A percentile compares a stretch with the other conserved stretches of the same genome.
phyloP scores from a whole-genome alignment of 2,888 invertebrate genomes.

The Cetonia aurata region DNA sequence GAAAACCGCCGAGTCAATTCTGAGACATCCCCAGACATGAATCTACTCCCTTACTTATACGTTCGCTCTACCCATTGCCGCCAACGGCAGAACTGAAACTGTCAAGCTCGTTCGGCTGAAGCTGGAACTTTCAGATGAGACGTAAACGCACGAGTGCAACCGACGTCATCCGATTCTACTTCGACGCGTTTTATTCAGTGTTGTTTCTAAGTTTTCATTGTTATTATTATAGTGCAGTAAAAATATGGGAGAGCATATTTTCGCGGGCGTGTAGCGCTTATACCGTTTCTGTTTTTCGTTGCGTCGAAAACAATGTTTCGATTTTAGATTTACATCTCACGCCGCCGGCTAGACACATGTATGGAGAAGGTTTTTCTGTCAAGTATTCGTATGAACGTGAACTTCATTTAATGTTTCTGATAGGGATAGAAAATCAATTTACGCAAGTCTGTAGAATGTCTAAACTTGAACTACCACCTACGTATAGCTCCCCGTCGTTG shows the following conservation, averaged over 20 bases:
- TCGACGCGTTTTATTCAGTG: slow-evolving; percentile 49
- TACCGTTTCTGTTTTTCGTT: no score
- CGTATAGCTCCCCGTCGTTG: no score
- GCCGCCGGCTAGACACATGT: no score
- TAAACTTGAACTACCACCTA: no score
- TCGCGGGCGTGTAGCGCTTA: not conserved
- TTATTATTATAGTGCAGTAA: slow-evolving; percentile 31
- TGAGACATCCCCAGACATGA: slow-evolving; percentile 12
- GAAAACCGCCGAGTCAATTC: slow-evolving; percentile 18
- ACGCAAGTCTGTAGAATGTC: no score
- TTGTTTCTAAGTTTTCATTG: slow-evolving; percentile 52
- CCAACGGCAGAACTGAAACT: slow-evolving; percentile 44
- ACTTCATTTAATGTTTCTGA: no score
- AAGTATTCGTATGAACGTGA: no score
- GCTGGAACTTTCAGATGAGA: slow-evolving; percentile 52
- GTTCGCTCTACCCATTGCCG: slow-evolving; percentile 30
- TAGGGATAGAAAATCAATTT: no score
- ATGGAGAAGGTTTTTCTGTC: no score
- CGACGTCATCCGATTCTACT: slow-evolving; percentile 47
- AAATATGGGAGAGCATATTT: not conserved
- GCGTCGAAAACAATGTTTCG: not conserved
- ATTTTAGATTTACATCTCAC: no score
- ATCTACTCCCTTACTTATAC: not conserved
- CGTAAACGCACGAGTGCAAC: slow-evolving; percentile 47
- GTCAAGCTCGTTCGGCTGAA: slow-evolving; percentile 44